phyloP scores from a whole-genome alignment of 1,140 invertebrate species.

The Zaprionus africanus region DNA sequence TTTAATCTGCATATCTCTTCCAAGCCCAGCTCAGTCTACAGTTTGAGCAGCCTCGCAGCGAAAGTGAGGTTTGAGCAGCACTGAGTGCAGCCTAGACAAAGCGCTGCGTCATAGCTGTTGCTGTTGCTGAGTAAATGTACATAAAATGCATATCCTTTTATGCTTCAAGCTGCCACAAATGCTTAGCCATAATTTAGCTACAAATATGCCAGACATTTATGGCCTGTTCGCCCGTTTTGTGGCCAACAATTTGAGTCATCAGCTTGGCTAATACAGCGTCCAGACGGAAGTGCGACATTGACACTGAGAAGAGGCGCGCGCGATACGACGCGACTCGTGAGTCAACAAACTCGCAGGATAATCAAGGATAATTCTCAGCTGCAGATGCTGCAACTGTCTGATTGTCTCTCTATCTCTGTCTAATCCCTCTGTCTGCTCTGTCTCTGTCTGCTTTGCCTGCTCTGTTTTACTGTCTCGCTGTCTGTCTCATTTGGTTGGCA shows the following conservation, averaged over 20 bases:
- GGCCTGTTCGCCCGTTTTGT: conserved; percentile 11
- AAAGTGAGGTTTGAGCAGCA: conserved; percentile 1
- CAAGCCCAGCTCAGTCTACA: not conserved
- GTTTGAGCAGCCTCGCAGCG: conserved; percentile 9
- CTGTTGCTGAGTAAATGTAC: not conserved
- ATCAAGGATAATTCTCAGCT: conserved; percentile 10
- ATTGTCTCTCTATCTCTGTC: not conserved
- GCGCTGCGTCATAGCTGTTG: conserved; percentile 8
- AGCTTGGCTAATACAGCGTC: not conserved
- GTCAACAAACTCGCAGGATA: conserved; percentile 48
- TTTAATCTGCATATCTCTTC: not conserved
- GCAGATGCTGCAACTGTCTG: conserved; percentile 28
- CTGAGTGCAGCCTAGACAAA: conserved; percentile 9
- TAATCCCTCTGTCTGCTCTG: not conserved
- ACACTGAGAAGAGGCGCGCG: not conserved
- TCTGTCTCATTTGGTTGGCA: conserved; percentile 46
- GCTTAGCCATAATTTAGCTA: conserved; percentile 25
- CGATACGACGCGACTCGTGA: not conserved
- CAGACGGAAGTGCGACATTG: conserved; percentile 25
- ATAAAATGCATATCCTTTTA: conserved; percentile 21
- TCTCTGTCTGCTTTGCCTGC: not conserved
- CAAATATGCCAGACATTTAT: conserved; percentile 23
- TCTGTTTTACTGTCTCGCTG: not conserved
- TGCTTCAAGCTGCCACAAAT: not conserved
- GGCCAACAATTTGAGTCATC: conserved; percentile 39